Evolutionary conservation across 2,888 invertebrate genomes (phyloP).

Genomic region (Mongoloraphidia duomilia): DNA sequence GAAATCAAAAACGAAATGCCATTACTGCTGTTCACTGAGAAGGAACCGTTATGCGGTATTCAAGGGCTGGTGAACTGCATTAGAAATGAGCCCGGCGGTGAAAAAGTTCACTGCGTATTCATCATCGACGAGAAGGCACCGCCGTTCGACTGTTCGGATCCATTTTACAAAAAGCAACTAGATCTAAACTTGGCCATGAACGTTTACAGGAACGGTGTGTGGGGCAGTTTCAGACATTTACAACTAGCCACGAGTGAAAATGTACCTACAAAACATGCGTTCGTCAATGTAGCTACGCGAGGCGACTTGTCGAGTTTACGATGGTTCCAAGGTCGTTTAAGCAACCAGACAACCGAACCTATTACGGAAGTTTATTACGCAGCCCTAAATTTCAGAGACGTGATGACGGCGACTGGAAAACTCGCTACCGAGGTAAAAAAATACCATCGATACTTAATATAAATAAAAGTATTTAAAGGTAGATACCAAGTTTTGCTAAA

Average conservation of each 20-base stretch:
- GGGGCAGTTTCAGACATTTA: slow-evolving; percentile 44
- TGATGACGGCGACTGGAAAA: slow-evolving; percentile 86
- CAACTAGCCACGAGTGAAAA: slow-evolving; percentile 42
- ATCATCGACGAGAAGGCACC: slow-evolving; percentile 49
- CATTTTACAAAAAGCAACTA: slow-evolving; percentile 50
- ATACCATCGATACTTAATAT: too few species aligned
- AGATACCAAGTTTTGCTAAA: too few species aligned
- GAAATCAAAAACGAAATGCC: slow-evolving; percentile 30
- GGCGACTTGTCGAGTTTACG: slow-evolving; percentile 76
- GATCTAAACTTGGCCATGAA: slow-evolving; percentile 66
- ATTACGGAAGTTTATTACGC: slow-evolving; percentile 48
- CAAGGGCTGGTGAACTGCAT: slow-evolving; percentile 81
- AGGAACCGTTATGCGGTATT: slow-evolving; percentile 61
- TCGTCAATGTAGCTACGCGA: slow-evolving; percentile 56
- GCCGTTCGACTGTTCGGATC: slow-evolving; percentile 44
- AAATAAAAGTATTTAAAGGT: too few species aligned
- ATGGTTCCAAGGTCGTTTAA: slow-evolving; percentile 61
- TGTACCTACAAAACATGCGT: slow-evolving; percentile 48
- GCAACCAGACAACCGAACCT: not conserved
- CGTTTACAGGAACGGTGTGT: slow-evolving; percentile 45
- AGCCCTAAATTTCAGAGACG: slow-evolving; percentile 83
- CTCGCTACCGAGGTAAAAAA: slow-evolving; percentile 54
- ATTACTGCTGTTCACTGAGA: slow-evolving; percentile 46
- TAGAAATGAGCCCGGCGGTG: slow-evolving; percentile 49
- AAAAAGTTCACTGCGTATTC: slow-evolving; percentile 44